Conservation (phyloP, 2,888 invertebrate genomes). For the Eristalis arbustorum region DNA sequence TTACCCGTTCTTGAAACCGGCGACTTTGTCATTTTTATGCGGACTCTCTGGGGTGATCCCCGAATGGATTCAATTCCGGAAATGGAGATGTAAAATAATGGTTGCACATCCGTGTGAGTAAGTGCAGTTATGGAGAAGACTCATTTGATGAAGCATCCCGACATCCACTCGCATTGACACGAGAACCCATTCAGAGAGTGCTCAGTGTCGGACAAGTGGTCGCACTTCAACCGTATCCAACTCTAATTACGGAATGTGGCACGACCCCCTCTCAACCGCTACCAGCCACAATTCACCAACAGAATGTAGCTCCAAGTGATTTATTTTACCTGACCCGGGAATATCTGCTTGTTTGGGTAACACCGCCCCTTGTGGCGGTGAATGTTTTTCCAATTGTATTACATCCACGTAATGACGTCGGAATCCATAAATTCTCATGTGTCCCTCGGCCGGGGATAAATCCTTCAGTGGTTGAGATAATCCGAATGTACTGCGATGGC, state of each 20-base stretch:
- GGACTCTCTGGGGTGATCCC: background rate
- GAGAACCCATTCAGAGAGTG: background rate
- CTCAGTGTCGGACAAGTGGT: background rate
- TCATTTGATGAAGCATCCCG: too few relatives aligned
- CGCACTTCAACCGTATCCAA: too few relatives aligned
- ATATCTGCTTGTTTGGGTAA: background rate
- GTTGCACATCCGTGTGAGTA: background rate
- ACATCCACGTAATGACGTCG: background rate
- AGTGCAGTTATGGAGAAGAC: background rate
- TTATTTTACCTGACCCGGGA: background rate
- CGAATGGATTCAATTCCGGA: background rate
- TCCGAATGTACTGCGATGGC: background rate
- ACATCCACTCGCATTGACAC: too few relatives aligned
- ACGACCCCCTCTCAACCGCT: background rate
- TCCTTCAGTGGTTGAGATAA: background rate
- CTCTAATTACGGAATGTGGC: too few relatives aligned
- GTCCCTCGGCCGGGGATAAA: background rate
- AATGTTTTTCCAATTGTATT: background rate
- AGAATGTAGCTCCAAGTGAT: background rate
- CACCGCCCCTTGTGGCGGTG: background rate
- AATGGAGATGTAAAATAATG: background rate
- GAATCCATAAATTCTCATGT: constrained; percentile 23
- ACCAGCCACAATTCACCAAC: background rate
- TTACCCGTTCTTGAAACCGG: background rate
- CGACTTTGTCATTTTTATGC: background rate